phyloP scores from a whole-genome alignment of 2,888 invertebrate genomes.

The Mythimna loreyi region DNA sequence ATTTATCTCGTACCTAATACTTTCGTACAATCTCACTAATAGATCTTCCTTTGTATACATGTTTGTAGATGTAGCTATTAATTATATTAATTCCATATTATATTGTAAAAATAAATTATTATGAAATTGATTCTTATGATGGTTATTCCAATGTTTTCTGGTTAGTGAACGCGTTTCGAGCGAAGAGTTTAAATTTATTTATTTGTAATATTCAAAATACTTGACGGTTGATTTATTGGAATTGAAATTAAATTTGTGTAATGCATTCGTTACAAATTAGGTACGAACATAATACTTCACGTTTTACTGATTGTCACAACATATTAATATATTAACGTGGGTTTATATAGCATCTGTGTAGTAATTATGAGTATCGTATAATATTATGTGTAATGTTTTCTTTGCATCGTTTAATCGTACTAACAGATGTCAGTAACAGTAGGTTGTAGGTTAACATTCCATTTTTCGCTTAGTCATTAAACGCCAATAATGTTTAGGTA shows the following conservation, averaged over 20 bases:
- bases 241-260: slow-evolving; percentile 42
- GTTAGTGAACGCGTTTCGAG: slow-evolving; percentile 80
- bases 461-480: slow-evolving; percentile 69
- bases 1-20: slow-evolving; percentile 69
- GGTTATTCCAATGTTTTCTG: slow-evolving; percentile 82
- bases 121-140: slow-evolving; percentile 81
- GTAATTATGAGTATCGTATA: slow-evolving; percentile 62
- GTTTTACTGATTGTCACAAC: slow-evolving; percentile 53
- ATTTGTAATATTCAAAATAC: slow-evolving; percentile 50
- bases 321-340: slow-evolving; percentile 55
- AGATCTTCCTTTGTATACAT: slow-evolving; percentile 74
- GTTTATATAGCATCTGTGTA: slow-evolving; percentile 53
- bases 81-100: slow-evolving; percentile 66
- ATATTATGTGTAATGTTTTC: slow-evolving; percentile 45
- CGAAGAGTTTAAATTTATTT: slow-evolving; percentile 64
- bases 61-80: slow-evolving; percentile 71
- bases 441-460: slow-evolving; percentile 87
- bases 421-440: slow-evolving; percentile 74
- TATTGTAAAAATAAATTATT: slow-evolving; percentile 65
- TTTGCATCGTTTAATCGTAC: slow-evolving; percentile 69
- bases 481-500: slow-evolving; percentile 59
- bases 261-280: slow-evolving; percentile 68
- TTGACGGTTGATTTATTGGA: slow-evolving; percentile 45
- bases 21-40: slow-evolving; percentile 68
- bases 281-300: slow-evolving; percentile 59